These are phyloP conservation scores for Cephalopholis sonnerati DNA, from an alignment of 2,113 vertebrate species.

Conservation along the genomic window DNA sequence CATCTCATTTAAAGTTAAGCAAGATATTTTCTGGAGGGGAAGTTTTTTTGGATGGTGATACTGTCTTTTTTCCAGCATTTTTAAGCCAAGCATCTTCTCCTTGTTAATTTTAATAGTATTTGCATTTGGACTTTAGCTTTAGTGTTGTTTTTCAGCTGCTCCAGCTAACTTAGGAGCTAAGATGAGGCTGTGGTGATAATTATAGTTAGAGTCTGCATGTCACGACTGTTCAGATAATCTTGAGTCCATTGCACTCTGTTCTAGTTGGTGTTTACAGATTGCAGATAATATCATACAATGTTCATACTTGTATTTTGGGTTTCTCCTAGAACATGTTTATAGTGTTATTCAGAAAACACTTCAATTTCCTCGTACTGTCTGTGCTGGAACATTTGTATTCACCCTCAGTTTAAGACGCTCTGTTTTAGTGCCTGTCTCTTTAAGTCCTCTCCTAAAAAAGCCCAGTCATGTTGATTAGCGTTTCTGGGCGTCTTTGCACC, in stretches of 20 bases:
- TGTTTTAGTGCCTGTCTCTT: no score
- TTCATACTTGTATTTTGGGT: no score
- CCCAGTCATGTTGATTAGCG: no score
- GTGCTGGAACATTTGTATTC: no score
- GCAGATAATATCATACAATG: not conserved
- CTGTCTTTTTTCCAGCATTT: not conserved
- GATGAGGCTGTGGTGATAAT: not conserved
- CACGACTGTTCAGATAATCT: not conserved
- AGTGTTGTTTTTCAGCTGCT: not conserved
- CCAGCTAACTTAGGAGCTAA: not conserved
- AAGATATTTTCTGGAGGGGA: not conserved
- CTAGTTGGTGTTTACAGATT: not conserved
- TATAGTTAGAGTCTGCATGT: not conserved
- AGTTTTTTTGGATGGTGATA: not conserved
- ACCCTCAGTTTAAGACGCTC: no score
- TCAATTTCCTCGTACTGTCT: no score
- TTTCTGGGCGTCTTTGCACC: no score
- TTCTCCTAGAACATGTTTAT: no score
- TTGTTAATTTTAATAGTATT: not conserved
- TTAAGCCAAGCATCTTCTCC: not conserved
- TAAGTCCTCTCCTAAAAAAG: no score
- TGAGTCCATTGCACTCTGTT: not conserved
- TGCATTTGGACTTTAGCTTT: slow-evolving; percentile 3
- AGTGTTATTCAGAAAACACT: no score
- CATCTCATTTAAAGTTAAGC: not conserved